Evolutionary conservation across 2,113 vertebrate genomes (phyloP), one percentile per base, ranked within the genome.

Genomic region (Cacatua alba): DNA sequence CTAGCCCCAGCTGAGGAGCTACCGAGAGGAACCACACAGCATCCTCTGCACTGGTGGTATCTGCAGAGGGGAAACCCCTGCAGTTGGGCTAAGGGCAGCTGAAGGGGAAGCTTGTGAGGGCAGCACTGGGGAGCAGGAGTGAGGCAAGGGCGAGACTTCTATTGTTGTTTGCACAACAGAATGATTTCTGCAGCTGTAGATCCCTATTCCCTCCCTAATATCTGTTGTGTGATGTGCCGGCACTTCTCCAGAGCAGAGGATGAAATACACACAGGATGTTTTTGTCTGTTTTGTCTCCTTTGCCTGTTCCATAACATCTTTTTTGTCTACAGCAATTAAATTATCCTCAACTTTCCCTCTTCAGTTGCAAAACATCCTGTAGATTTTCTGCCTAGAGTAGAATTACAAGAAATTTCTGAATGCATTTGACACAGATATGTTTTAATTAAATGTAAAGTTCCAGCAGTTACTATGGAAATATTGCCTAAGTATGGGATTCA

Each of bases 1-100:
- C 57, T 49, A 37, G 2, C 52, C 14, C 21, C 33, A 13, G 49
- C 48, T 41, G 62, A 49, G 52, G 7, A 80, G 15, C 9, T 1
- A 0, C 28, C 0, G 0, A 33, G 67, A 70, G 18, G 43, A 82
- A 2, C 24, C 41, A 37, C 62, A 5, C 37, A 17, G 16, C 25
- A 37, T 64, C 24, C 8, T 55, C 48, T 59, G 68, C 11, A 0
- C 7, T 65, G 39, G 7, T 33, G 65, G 31, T 21, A 10, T 23
- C 51, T 46, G 33, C 15, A 17, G 20, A 0, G 0, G 31, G 23
- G 16, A 65, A 43, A 7, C 20, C 11, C 25, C 41, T 52, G 31
- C 31, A 43, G 37, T 2, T 53, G 24, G 57, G 15, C 6, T 79
- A 5, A 65, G 37, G 29, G 11, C 25, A 10, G 24, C 26, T 71